Conservation (phyloP, 2,888 invertebrate species). For the Maniola hyperantus region DNA sequence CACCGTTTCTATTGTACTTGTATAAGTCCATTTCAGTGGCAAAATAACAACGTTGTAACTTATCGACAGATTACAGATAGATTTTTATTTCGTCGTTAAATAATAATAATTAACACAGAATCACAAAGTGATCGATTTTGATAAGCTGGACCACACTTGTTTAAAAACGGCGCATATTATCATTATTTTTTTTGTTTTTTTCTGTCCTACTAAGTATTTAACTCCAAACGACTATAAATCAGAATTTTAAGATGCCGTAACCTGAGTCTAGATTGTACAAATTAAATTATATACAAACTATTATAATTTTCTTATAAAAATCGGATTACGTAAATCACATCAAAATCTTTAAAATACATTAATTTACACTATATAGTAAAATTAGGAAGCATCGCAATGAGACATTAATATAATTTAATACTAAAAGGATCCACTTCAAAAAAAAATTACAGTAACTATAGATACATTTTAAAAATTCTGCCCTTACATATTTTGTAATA, state of each 20-base stretch:
- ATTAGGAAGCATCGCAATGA: background rate
- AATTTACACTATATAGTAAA: background rate
- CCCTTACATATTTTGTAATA: too few species aligned
- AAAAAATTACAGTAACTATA: background rate
- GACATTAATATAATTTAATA: background rate
- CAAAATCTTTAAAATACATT: background rate
- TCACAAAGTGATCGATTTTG: too few species aligned
- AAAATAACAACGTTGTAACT: too few species aligned
- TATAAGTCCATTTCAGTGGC: too few species aligned
- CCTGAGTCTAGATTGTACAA: background rate
- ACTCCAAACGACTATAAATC: slow-evolving; percentile 1
- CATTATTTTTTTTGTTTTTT: too few species aligned
- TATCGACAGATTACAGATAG: too few species aligned
- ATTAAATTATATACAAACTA: background rate
- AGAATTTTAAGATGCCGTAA: background rate
- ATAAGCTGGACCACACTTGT: too few species aligned
- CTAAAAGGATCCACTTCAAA: background rate
- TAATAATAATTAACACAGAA: too few species aligned
- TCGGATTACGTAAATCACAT: background rate
- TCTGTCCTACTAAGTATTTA: background rate
- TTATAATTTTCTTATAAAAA: background rate
- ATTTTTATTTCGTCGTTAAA: too few species aligned
- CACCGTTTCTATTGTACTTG: too few species aligned
- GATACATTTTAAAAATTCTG: too few species aligned
- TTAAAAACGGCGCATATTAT: too few species aligned